A percentile compares a stretch with the other conserved stretches of the same genome.
phyloP scores from a whole-genome alignment of 2,888 invertebrate species.

The Strigamia transsilvanica region DNA sequence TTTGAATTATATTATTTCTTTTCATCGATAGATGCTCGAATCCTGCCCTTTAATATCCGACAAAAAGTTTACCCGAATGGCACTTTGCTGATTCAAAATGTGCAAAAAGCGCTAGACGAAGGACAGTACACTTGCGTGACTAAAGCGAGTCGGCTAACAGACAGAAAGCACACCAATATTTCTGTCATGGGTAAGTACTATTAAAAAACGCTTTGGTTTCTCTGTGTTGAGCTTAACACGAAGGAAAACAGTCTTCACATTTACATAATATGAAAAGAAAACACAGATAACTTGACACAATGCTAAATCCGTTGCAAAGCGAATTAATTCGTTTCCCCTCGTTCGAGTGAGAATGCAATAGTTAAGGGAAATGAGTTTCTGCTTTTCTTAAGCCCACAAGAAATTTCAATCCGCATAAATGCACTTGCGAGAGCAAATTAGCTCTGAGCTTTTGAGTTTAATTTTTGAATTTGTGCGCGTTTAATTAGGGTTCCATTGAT shows the following conservation, averaged over 20 bases:
- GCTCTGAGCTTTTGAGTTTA: conserved; percentile 3
- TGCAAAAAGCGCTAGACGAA: conserved; percentile 51
- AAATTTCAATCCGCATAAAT: conserved; percentile 20
- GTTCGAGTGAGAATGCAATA: neutral
- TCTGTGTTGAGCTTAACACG: neutral
- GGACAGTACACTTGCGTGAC: conserved; percentile 55
- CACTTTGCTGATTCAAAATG: conserved; percentile 53
- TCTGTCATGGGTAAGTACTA: conserved; percentile 53
- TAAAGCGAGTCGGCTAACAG: neutral
- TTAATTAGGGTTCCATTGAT: neutral
- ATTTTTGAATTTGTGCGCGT: neutral
- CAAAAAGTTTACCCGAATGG: conserved; percentile 54
- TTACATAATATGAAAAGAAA: conserved; percentile 20
- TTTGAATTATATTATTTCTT: no score
- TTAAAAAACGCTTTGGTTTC: neutral
- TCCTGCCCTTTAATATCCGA: conserved; percentile 53
- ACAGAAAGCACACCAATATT: conserved; percentile 50
- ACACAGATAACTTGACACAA: neutral
- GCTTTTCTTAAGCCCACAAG: conserved; percentile 18
- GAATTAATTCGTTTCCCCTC: neutral
- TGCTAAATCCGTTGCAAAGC: neutral
- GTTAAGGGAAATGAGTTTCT: conserved; percentile 27
- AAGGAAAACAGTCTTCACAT: neutral
- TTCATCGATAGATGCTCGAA: conserved; percentile 46
- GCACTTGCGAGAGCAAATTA: conserved; percentile 12